Evolutionary conservation across 1,140 invertebrate genomes (phyloP), one percentile per base, ranked within the genome.

Genomic region (Eupeodes corollae): DNA sequence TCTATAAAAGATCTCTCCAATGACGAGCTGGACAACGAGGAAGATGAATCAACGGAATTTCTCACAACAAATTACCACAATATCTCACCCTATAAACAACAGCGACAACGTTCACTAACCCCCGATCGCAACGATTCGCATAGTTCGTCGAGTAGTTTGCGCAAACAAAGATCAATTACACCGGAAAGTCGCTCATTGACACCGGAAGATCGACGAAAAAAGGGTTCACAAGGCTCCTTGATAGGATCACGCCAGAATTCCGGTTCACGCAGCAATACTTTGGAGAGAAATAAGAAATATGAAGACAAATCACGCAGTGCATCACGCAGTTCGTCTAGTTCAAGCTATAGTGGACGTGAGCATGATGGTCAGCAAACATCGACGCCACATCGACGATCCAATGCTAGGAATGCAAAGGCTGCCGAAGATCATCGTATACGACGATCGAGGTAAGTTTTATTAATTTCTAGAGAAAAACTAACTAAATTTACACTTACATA

Each of bases 321-420:
- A 16, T 68, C 66, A 21, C 53, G 66, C 11, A 68, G 65, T 44
- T 68, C 66, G 26, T 68, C 66, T 1, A 68, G 65, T 35, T 68
- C 66, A 9, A 68, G 66, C 16, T 68, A 66, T 42, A 68, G 66
- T 42, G 61, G 63, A 14, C 51, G 63, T 1, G 49, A 52, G 8
- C 55, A 60, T 33, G 56, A 61, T 16, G 40, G 21, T 26, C 21
- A 26, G 8, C 21, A 26, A 26, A 26, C 21, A 8, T n/a, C 47
- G 18, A 12, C 9, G 8, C 52, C 33, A 15, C 56, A 61, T 50
- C 51, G 64, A 2, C 54, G 59, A 1, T 50, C 56, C 3, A 33
- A 52, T 11, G 46, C 52, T 26, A 54, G 52, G 38, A 56, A 47
- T 51, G 52, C 54, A 19, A 67, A 62, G 21, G 46, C 54, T 6